Evolutionary conservation across 2,888 invertebrate genomes (phyloP).

Genomic region (Hedya salicella): DNA sequence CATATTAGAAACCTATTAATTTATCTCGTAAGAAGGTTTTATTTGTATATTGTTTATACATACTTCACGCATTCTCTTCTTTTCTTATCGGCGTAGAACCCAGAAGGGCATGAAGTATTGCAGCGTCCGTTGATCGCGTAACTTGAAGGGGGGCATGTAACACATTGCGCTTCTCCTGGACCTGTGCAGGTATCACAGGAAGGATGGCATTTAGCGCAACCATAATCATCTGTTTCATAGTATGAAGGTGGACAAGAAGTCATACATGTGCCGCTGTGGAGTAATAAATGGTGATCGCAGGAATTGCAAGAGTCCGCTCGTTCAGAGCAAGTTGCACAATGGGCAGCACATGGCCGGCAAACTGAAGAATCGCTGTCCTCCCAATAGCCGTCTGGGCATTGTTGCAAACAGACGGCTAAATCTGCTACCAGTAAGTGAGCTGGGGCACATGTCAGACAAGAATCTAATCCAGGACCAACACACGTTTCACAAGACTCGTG

Average conservation of each 20-base stretch:
- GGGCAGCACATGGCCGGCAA: slow-evolving; percentile 93
- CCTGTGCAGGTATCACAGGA: slow-evolving; percentile 93
- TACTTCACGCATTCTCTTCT: slow-evolving; percentile 90
- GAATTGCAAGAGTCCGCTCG: slow-evolving; percentile 93
- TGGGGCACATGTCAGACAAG: slow-evolving; percentile 93
- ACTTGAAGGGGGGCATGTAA: slow-evolving; percentile 90
- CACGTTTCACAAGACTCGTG: slow-evolving; percentile 96
- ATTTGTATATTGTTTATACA: slow-evolving; percentile 49
- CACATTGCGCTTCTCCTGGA: slow-evolving; percentile 91
- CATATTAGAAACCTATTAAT: background rate
- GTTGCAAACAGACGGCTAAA: slow-evolving; percentile 93
- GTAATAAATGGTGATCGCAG: slow-evolving; percentile 94
- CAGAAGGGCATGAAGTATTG: slow-evolving; percentile 88
- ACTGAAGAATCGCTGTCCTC: slow-evolving; percentile 90
- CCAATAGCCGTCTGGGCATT: slow-evolving; percentile 95
- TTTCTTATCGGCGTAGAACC: slow-evolving; percentile 91
- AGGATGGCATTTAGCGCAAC: slow-evolving; percentile 91
- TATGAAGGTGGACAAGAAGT: slow-evolving; percentile 93
- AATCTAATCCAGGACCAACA: slow-evolving; percentile 94
- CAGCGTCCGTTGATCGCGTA: slow-evolving; percentile 90
- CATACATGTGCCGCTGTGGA: slow-evolving; percentile 92
- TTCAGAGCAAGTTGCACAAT: slow-evolving; percentile 94
- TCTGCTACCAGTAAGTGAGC: slow-evolving; percentile 93
- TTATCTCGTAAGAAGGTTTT: background rate
- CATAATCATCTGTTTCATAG: slow-evolving; percentile 94